These are phyloP conservation scores for Sclerurus mexicanus DNA, from an alignment of 2,113 vertebrate species.

Conservation along the genomic window DNA sequence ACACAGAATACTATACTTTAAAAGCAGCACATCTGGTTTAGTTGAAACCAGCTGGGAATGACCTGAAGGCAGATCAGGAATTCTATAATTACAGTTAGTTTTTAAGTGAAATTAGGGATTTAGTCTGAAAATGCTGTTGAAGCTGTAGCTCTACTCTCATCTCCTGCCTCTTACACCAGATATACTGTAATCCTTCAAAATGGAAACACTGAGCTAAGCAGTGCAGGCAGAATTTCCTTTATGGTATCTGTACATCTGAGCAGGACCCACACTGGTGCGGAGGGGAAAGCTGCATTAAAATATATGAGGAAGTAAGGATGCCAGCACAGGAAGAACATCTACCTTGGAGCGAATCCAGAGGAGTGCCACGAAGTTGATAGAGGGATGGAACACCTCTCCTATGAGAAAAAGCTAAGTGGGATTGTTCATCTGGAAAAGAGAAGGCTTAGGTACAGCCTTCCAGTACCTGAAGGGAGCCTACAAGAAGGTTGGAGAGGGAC, in stretches of 20 bases:
- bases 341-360: neutral
- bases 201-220: neutral
- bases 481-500: neutral
- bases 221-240: neutral
- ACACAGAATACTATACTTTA: neutral
- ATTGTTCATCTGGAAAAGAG: neutral
- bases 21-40: neutral
- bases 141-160: neutral
- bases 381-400: neutral
- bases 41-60: neutral
- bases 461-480: neutral
- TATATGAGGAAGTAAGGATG: neutral
- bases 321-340: neutral
- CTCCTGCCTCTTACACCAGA: neutral
- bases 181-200: neutral
- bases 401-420: neutral
- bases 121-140: neutral
- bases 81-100: neutral
- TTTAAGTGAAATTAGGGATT: neutral
- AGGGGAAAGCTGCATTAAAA: neutral
- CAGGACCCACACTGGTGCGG: neutral
- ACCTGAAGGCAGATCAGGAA: neutral
- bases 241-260: neutral
- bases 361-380: neutral
- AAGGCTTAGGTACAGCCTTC: neutral